Percentiles rank a stretch among this genome's conserved stretches.
Evolutionary conservation across 2,797 vertebrate genomes (phyloP).

Genomic region (Sebastes nivosus): DNA sequence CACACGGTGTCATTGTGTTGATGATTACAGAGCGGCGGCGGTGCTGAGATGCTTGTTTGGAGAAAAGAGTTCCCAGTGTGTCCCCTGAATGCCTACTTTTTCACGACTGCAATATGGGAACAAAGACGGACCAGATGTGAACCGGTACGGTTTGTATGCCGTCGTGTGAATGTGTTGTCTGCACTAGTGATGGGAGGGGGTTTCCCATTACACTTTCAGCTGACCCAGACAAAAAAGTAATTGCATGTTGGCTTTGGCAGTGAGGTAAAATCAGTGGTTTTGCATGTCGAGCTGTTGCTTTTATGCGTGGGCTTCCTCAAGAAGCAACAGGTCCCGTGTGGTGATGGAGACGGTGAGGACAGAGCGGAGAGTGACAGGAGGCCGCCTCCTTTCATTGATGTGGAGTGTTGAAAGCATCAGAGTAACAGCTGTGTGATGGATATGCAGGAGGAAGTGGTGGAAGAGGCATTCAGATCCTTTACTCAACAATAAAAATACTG

Average conservation of each 20-base stretch:
- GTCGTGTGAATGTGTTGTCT: constrained; percentile 27
- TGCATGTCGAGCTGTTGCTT: constrained; percentile 26
- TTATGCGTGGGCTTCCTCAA: constrained; percentile 39
- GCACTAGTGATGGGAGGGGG: not conserved
- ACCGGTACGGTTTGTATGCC: constrained; percentile 2
- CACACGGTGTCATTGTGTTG: constrained; percentile 63
- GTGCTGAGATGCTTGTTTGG: constrained; percentile 46
- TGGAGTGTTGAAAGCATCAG: constrained; percentile 45
- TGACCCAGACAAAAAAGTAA: constrained; percentile 59
- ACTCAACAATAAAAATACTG: not conserved
- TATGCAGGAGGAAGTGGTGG: not conserved
- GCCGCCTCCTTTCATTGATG: constrained; percentile 42
- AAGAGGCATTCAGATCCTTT: not conserved
- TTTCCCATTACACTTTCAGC: constrained; percentile 50
- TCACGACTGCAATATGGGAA: constrained; percentile 58
- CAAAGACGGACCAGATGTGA: constrained; percentile 74
- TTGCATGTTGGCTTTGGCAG: constrained; percentile 48
- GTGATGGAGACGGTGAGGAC: constrained; percentile 35
- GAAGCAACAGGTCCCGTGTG: constrained; percentile 39
- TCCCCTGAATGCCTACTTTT: constrained; percentile 44
- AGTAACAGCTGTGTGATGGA: constrained; percentile 54
- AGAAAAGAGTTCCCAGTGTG: constrained; percentile 29
- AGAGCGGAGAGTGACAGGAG: constrained; percentile 36
- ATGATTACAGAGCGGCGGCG: constrained; percentile 72
- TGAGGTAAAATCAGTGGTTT: constrained; percentile 42